Percentiles rank a stretch among this genome's conserved stretches.
Conservation (phyloP, 2,797 vertebrate species). For the Phrynocephalus forsythii region DNA sequence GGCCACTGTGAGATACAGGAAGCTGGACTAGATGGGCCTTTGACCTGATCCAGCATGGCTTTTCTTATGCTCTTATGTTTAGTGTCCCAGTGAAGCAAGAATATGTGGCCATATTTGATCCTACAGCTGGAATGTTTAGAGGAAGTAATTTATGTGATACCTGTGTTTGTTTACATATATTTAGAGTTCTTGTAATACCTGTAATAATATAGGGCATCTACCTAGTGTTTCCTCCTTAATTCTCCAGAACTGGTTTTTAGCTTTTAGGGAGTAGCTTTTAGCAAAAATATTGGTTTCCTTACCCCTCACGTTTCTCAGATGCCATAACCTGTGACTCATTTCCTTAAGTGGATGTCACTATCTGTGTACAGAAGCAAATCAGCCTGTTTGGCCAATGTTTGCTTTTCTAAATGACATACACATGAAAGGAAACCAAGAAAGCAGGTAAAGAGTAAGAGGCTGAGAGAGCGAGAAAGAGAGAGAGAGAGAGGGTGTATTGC, state of each 20-base stretch:
- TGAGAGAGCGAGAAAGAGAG: conserved; percentile 62
- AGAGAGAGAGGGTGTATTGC: conserved; percentile 56
- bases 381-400: conserved; percentile 57
- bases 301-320: conserved; percentile 72
- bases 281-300: conserved; percentile 70
- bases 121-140: conserved; percentile 44
- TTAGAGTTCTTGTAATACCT: conserved; percentile 3
- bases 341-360: conserved; percentile 46
- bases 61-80: too few relatives aligned
- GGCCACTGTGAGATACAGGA: too few relatives aligned
- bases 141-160: conserved; percentile 65
- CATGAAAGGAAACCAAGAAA: conserved; percentile 56
- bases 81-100: neutral
- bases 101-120: conserved; percentile 20
- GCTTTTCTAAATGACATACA: conserved; percentile 53
- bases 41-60: too few relatives aligned
- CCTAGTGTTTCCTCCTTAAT: conserved; percentile 60
- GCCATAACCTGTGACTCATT: conserved; percentile 70
- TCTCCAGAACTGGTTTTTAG: conserved; percentile 67
- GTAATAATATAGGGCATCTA: conserved; percentile 60
- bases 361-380: conserved; percentile 68
- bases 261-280: conserved; percentile 68
- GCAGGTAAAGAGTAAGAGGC: conserved; percentile 67
- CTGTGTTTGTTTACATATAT: conserved; percentile 52
- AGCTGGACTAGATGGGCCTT: too few relatives aligned